Evolutionary conservation across 2,797 vertebrate species (phyloP).

Genomic region (Crocodylus rhombifer): DNA sequence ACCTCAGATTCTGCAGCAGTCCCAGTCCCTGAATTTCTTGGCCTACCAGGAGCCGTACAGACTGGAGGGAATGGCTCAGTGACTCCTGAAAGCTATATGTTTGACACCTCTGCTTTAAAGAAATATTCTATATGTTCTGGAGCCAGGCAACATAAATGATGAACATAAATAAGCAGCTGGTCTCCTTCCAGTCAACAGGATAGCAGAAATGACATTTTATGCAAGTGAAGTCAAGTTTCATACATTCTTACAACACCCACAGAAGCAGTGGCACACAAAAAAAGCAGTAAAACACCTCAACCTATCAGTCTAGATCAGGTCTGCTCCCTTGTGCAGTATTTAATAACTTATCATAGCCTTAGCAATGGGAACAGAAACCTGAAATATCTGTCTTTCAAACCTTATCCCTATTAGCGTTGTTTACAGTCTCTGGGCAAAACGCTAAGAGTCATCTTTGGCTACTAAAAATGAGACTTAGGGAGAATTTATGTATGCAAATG

Average conservation of each 20-base stretch:
- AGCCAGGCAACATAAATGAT: neutral
- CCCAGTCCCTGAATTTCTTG: no score
- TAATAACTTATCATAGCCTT: neutral
- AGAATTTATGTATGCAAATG: no score
- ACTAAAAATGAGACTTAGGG: no score
- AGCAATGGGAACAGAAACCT: neutral
- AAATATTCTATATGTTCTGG: neutral
- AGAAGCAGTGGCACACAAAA: neutral
- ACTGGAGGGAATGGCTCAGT: no score
- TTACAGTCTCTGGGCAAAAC: neutral
- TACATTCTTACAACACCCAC: neutral
- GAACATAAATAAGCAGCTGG: accelerated
- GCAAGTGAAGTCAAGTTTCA: neutral
- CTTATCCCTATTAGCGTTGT: neutral
- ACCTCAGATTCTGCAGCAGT: no score
- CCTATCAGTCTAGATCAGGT: neutral
- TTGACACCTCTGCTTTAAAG: no score
- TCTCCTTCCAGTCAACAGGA: neutral
- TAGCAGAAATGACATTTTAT: accelerated
- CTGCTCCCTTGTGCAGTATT: neutral
- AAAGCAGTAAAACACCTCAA: neutral
- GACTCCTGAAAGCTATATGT: no score
- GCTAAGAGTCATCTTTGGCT: no score
- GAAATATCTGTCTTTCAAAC: neutral
- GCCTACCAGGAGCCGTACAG: no score